phyloP scores from a whole-genome alignment of 2,113 vertebrate genomes.

The Hypanus sabinus region DNA sequence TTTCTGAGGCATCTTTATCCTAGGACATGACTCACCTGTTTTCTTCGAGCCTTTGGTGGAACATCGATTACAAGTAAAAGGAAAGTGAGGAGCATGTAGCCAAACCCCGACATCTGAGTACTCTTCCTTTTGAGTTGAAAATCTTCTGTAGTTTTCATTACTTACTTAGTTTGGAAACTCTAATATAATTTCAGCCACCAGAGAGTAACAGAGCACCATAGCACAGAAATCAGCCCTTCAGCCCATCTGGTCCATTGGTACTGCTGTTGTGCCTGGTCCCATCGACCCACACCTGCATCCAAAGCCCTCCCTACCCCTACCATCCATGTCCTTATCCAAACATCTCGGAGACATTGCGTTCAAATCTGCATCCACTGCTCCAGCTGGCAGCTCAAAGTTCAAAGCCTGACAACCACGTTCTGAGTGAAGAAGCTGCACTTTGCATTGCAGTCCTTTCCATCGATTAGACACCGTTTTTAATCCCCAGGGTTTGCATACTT shows the following conservation, averaged over 20 bases:
- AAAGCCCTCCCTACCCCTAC: too few relatives aligned
- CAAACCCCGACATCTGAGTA: neutral
- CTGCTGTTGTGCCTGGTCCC: too few relatives aligned
- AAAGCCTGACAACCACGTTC: too few relatives aligned
- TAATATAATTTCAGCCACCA: neutral
- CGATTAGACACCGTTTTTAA: neutral
- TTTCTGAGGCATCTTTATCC: too few relatives aligned
- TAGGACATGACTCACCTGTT: neutral
- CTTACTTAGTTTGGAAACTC: neutral
- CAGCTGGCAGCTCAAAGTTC: too few relatives aligned
- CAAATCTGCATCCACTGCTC: too few relatives aligned
- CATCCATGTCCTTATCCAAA: too few relatives aligned
- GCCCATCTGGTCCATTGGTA: too few relatives aligned
- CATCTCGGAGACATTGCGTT: too few relatives aligned
- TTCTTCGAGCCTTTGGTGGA: neutral
- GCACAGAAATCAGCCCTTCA: too few relatives aligned
- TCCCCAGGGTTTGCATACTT: neutral
- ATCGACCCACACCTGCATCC: too few relatives aligned
- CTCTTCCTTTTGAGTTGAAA: neutral
- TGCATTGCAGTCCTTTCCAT: neutral
- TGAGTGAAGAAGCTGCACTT: neutral
- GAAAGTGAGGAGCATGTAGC: neutral
- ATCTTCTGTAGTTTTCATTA: neutral
- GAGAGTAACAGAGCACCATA: too few relatives aligned
- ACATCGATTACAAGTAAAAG: neutral